phyloP scores from a whole-genome alignment of 2,888 invertebrate species.

The Drosophila birchii region DNA sequence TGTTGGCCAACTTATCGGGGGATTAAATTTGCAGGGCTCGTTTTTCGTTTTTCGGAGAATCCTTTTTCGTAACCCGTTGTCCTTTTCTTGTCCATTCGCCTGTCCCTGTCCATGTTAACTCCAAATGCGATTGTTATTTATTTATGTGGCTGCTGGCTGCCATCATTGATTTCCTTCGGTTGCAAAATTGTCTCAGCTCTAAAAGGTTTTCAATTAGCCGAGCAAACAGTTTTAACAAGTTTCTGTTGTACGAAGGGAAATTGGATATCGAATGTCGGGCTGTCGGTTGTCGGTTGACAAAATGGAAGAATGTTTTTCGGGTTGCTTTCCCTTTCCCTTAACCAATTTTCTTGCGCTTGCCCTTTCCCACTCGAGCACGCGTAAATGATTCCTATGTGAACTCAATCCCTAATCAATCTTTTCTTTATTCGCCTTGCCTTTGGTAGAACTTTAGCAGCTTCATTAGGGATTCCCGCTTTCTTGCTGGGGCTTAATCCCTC shows the following conservation, averaged over 20 bases:
- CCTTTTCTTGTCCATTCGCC: slow-evolving; percentile 47
- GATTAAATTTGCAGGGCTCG: slow-evolving; percentile 69
- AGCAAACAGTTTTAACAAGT: slow-evolving; percentile 50
- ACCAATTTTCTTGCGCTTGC: not conserved
- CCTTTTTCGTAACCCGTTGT: slow-evolving; percentile 41
- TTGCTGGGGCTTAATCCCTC: slow-evolving; percentile 14
- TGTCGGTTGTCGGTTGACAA: slow-evolving; percentile 17
- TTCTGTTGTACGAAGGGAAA: slow-evolving; percentile 37
- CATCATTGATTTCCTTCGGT: slow-evolving; percentile 34
- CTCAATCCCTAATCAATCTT: slow-evolving; percentile 42
- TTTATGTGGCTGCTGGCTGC: slow-evolving; percentile 36
- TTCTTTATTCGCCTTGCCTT: slow-evolving; percentile 17
- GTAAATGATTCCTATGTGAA: slow-evolving; percentile 22
- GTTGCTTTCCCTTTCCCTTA: slow-evolving; percentile 9
- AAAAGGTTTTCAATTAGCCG: slow-evolving; percentile 56
- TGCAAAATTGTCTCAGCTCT: slow-evolving; percentile 47
- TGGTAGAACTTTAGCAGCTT: slow-evolving; percentile 30
- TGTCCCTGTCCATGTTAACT: slow-evolving; percentile 39
- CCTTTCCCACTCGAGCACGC: not conserved
- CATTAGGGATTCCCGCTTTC: slow-evolving; percentile 41
- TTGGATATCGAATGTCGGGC: slow-evolving; percentile 37
- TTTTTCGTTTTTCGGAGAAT: slow-evolving; percentile 55
- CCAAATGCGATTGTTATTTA: slow-evolving; percentile 55
- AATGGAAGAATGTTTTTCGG: slow-evolving; percentile 10
- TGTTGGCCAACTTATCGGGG: slow-evolving; percentile 61